Conservation (phyloP, 2,888 invertebrate genomes). For the Daptonema setosum region DNA sequence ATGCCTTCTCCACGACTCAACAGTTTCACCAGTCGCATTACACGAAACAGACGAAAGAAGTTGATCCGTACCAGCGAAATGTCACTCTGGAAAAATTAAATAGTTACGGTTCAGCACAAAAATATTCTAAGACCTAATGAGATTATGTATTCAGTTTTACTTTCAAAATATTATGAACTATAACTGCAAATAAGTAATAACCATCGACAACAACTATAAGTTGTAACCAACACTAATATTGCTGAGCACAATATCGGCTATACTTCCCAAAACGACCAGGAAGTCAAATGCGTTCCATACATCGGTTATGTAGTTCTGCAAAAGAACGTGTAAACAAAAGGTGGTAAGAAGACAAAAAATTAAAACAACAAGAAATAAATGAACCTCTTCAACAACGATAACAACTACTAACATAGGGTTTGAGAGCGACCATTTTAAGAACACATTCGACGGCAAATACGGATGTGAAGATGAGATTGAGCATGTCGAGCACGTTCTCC, state of each 20-base stretch:
- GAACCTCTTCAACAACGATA: background rate
- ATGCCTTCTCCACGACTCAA: constrained; percentile 93
- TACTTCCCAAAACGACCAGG: constrained; percentile 81
- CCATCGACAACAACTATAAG: too few species aligned
- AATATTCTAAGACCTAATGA: too few species aligned
- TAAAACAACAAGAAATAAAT: constrained; percentile 5
- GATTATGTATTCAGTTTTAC: too few species aligned
- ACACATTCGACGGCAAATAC: constrained; percentile 93
- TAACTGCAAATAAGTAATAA: too few species aligned
- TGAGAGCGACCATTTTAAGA: constrained; percentile 86
- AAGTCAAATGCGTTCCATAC: constrained; percentile 96
- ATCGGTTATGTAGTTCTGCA: constrained; percentile 82
- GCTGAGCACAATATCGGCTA: constrained; percentile 71
- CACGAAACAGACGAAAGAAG: constrained; percentile 96
- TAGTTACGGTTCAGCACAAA: too few species aligned
- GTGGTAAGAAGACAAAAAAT: background rate
- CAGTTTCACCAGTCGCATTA: constrained; percentile 89
- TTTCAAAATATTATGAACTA: too few species aligned
- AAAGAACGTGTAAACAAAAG: background rate
- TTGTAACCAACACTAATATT: background rate
- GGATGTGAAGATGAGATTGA: constrained; percentile 94
- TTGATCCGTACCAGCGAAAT: constrained; percentile 57
- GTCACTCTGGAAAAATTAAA: too few species aligned
- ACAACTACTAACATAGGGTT: constrained; percentile 55
- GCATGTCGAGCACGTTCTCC: constrained; percentile 54